Conservation (phyloP, 2,888 invertebrate genomes). For the Nineta flava region DNA sequence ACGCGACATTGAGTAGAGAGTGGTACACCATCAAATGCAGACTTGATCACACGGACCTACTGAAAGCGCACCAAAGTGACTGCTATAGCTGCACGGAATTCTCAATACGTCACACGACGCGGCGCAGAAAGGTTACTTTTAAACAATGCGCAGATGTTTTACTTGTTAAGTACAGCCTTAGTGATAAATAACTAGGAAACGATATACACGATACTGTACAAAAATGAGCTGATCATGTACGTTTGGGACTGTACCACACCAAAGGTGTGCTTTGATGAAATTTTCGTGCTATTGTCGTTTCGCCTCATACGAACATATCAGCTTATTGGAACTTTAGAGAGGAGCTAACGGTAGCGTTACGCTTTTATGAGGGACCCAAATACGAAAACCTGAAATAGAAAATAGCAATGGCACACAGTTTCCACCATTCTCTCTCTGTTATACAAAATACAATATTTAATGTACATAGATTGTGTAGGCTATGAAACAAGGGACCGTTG, state of each 20-base stretch:
- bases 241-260: slow-evolving; percentile 3
- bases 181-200: neutral
- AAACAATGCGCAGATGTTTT: slow-evolving; percentile 1
- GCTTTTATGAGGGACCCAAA: neutral
- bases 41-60: neutral
- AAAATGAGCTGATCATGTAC: neutral
- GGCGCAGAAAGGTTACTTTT: slow-evolving; percentile 4
- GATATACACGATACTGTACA: neutral
- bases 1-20: slow-evolving; percentile 4
- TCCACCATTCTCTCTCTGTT: slow-evolving; percentile 1
- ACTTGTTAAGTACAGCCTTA: neutral
- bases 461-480: neutral
- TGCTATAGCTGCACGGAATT: slow-evolving; percentile 4
- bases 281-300: slow-evolving; percentile 2
- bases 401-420: neutral
- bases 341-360: slow-evolving; percentile 3
- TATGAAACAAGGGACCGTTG: slow-evolving; percentile 2
- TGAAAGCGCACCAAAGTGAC: slow-evolving; percentile 1
- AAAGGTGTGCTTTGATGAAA: slow-evolving; percentile 3
- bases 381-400: slow-evolving; percentile 1
- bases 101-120: slow-evolving; percentile 6
- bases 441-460: neutral
- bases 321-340: slow-evolving; percentile 2
- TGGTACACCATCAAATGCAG: neutral
- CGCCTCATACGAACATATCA: neutral